A percentile compares a stretch with the other conserved stretches of the same genome.
Conservation (phyloP, 2,888 invertebrate species). For the Microplitis manilae region DNA sequence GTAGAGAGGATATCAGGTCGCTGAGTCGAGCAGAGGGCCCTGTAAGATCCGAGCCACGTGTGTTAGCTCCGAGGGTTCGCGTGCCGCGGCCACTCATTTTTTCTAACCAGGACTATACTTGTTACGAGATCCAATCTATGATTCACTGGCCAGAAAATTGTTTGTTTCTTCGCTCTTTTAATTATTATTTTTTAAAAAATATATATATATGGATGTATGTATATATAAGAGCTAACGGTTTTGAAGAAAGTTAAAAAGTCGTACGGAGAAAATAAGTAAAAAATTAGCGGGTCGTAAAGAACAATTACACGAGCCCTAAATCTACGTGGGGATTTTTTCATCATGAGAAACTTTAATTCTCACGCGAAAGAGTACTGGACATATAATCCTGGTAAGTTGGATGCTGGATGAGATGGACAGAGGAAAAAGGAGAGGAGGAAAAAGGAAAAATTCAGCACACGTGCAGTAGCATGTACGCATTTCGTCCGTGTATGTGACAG, state of each 20-base stretch:
- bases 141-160: conserved; percentile 8
- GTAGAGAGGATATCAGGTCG: conserved; percentile 13
- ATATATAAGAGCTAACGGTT: neutral
- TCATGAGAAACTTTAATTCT: conserved; percentile 38
- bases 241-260: conserved; percentile 8
- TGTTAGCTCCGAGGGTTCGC: conserved; percentile 12
- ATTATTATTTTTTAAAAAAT: too few relatives aligned
- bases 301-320: conserved; percentile 10
- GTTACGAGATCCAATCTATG: conserved; percentile 19
- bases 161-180: neutral
- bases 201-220: too few relatives aligned
- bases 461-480: conserved; percentile 41
- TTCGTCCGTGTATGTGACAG: conserved; percentile 45
- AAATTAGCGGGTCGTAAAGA: neutral
- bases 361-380: conserved; percentile 20
- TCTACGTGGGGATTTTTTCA: conserved; percentile 11
- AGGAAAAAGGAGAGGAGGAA: neutral
- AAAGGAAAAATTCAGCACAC: conserved; percentile 30
- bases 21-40: neutral
- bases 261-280: neutral
- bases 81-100: conserved; percentile 12
- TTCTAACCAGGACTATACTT: neutral
- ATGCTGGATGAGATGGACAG: conserved; percentile 23
- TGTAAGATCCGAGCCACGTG: conserved; percentile 1
- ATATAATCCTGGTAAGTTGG: conserved; percentile 34